Conservation (phyloP, 2,797 vertebrate genomes). For the Sebastes steindachneri region DNA sequence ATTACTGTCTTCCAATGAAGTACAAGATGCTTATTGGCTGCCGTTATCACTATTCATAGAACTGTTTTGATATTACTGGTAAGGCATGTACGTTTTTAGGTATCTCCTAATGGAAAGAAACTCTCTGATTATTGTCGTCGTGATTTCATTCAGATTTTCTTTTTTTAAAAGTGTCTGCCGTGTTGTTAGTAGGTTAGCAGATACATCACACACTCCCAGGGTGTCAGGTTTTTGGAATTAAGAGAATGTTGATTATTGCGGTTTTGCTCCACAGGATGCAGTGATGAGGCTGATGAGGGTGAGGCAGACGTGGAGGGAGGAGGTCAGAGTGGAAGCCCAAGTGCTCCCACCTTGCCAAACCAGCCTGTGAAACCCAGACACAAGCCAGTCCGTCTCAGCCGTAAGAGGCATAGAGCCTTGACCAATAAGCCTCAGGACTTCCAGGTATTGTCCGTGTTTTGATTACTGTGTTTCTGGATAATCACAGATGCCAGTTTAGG, state of each 20-base stretch:
- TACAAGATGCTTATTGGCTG: neutral
- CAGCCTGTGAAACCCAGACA: constrained; percentile 80
- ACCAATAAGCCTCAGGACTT: constrained; percentile 95
- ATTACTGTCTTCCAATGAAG: neutral
- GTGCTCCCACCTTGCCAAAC: constrained; percentile 46
- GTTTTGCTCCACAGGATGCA: constrained; percentile 42
- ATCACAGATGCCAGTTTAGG: constrained; percentile 1
- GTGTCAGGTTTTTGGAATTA: neutral
- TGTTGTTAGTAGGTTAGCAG: neutral
- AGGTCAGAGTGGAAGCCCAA: constrained; percentile 57
- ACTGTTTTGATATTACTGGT: neutral
- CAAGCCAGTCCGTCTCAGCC: constrained; percentile 80
- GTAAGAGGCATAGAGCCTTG: constrained; percentile 84
- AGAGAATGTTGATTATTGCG: neutral
- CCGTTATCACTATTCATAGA: neutral
- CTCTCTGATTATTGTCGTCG: neutral
- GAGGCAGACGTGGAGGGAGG: constrained; percentile 63
- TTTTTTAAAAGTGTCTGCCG: neutral
- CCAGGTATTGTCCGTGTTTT: constrained; percentile 85
- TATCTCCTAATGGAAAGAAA: neutral
- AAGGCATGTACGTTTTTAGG: neutral
- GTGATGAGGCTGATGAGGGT: constrained; percentile 79
- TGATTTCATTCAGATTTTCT: neutral
- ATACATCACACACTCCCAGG: neutral
- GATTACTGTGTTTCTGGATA: constrained; percentile 19